phyloP scores from a whole-genome alignment of 2,888 invertebrate species.

The Deilephila porcellus region DNA sequence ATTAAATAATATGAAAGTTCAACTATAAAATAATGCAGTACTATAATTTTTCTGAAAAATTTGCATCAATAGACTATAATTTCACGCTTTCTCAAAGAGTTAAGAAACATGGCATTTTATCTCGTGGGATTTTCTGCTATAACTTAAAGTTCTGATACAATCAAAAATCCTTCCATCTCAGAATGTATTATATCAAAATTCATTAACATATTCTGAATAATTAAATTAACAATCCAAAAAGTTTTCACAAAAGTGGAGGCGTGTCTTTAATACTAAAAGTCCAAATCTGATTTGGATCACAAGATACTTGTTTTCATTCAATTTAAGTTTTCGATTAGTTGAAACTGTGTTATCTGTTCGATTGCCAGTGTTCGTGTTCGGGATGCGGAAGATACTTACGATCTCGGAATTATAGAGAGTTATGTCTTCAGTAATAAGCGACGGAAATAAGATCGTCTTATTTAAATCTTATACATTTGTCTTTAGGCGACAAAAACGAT shows the following conservation, averaged over 20 bases:
- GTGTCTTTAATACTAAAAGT: neutral
- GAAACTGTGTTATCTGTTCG: constrained; percentile 4
- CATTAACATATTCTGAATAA: neutral
- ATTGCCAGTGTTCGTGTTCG: neutral
- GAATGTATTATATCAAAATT: neutral
- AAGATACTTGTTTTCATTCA: constrained; percentile 19
- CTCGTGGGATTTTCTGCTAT: too few species aligned
- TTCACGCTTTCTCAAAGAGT: too few species aligned
- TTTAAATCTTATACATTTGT: neutral
- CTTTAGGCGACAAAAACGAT: neutral
- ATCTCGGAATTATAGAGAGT: neutral
- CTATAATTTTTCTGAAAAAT: too few species aligned
- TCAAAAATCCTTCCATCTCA: neutral
- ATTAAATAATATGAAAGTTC: too few species aligned
- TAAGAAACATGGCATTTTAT: too few species aligned
- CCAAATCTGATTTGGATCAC: neutral
- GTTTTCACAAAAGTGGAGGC: neutral
- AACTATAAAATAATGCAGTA: too few species aligned
- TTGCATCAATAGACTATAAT: too few species aligned
- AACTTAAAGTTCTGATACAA: too few species aligned
- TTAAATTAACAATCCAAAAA: neutral
- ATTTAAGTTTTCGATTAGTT: constrained; percentile 28
- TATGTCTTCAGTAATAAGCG: neutral
- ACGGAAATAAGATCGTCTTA: neutral
- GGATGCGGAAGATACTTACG: neutral